A percentile compares a stretch with the other conserved stretches of the same genome.
These are phyloP conservation scores for Orgyia antiqua DNA, from an alignment of 2,888 invertebrate genomes.

Conservation along the genomic window DNA sequence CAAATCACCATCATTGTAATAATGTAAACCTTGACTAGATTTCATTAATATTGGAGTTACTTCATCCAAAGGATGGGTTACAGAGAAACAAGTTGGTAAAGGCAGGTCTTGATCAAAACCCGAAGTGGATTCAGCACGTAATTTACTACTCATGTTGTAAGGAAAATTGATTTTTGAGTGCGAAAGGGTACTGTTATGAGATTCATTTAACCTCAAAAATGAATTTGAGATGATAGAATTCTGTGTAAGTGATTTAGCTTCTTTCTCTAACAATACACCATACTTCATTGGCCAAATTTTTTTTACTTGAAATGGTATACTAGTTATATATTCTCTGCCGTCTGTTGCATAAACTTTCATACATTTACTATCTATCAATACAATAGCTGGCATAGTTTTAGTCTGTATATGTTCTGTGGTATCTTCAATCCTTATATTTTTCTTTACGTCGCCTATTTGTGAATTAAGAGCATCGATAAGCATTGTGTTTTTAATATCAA, in stretches of 20 bases:
- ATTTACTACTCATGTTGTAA: slow-evolving; percentile 58
- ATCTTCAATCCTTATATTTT: slow-evolving; percentile 67
- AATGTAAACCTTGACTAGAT: slow-evolving; percentile 76
- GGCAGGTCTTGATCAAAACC: slow-evolving; percentile 67
- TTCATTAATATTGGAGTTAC: slow-evolving; percentile 89
- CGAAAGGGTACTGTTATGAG: slow-evolving; percentile 54
- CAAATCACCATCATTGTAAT: slow-evolving; percentile 80
- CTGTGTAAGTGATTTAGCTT: slow-evolving; percentile 56
- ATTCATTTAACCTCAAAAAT: slow-evolving; percentile 56
- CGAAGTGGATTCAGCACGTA: slow-evolving; percentile 54
- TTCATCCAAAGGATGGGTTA: slow-evolving; percentile 94
- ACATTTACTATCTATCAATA: slow-evolving; percentile 86
- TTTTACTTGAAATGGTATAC: slow-evolving; percentile 88
- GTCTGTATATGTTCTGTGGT: slow-evolving; percentile 71
- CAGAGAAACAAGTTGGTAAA: slow-evolving; percentile 89
- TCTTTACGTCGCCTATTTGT: slow-evolving; percentile 67
- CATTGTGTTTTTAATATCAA: slow-evolving; percentile 74
- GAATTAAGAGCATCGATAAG: slow-evolving; percentile 71
- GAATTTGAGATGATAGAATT: slow-evolving; percentile 53
- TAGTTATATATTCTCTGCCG: slow-evolving; percentile 90
- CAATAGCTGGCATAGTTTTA: slow-evolving; percentile 81
- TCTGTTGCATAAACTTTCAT: slow-evolving; percentile 87
- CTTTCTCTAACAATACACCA: slow-evolving; percentile 90
- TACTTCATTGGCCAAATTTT: slow-evolving; percentile 91
- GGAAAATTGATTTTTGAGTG: slow-evolving; percentile 42